A percentile compares a stretch with the other conserved stretches of the same genome.
Conservation (phyloP, 2,888 invertebrate species). For the Drosophila ezoana region DNA sequence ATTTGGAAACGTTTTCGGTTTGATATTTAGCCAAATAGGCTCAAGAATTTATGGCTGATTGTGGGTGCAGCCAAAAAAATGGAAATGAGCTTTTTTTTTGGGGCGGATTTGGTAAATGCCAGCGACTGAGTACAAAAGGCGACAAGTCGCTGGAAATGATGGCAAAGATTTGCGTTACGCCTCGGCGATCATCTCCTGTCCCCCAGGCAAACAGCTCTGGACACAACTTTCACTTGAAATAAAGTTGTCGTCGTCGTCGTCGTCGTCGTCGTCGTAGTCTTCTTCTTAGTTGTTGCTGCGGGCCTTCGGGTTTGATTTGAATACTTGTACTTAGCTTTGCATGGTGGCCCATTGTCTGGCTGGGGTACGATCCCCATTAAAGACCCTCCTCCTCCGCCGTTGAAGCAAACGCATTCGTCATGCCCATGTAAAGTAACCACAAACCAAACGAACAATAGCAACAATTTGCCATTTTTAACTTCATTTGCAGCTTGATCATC, state of each 20-base stretch:
- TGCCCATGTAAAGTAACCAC: constrained; percentile 26
- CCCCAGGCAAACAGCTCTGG: constrained; percentile 33
- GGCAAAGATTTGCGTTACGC: constrained; percentile 37
- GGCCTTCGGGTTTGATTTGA: constrained; percentile 39
- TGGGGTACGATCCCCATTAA: constrained; percentile 10
- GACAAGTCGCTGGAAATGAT: constrained; percentile 23
- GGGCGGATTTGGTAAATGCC: constrained; percentile 43
- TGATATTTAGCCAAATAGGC: constrained; percentile 58
- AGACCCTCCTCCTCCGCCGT: background rate
- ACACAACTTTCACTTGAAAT: constrained; percentile 67
- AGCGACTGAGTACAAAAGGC: constrained; percentile 20
- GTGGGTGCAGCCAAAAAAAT: constrained; percentile 65
- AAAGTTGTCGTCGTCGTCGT: constrained; percentile 47
- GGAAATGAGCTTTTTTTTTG: constrained; percentile 46
- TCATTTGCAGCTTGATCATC: constrained; percentile 22
- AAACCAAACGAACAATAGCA: constrained; percentile 7
- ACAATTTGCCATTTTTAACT: constrained; percentile 53
- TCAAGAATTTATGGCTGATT: constrained; percentile 67
- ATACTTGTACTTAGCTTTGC: constrained; percentile 37
- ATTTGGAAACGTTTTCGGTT: constrained; percentile 35
- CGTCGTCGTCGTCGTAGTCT: background rate
- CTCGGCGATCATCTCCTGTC: constrained; percentile 29
- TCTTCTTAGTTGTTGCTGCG: constrained; percentile 19
- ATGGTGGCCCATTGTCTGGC: constrained; percentile 54
- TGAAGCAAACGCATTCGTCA: constrained; percentile 49